phyloP scores from a whole-genome alignment of 2,888 invertebrate species.

The Miltochrista miniata region DNA sequence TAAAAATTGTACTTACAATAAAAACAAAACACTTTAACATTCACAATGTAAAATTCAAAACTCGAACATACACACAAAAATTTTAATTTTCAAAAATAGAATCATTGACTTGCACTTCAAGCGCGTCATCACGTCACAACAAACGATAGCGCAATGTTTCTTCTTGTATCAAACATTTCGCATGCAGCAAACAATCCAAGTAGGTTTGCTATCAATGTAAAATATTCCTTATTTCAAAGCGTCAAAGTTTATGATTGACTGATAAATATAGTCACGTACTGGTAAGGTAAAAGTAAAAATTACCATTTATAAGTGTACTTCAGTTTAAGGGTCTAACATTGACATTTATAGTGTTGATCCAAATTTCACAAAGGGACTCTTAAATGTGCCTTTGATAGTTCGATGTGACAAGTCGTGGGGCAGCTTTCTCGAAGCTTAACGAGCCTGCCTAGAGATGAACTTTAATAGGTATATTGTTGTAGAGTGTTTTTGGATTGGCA shows the following conservation, averaged over 20 bases:
- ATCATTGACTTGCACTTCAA: constrained; percentile 2
- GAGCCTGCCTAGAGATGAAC: not conserved
- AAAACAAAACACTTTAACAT: constrained; percentile 7
- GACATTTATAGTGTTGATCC: constrained; percentile 3
- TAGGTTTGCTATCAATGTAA: constrained; percentile 11
- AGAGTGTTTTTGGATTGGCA: no score
- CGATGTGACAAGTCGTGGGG: not conserved
- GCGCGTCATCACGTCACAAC: constrained; percentile 37
- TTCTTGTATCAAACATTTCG: constrained; percentile 29
- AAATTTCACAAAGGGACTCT: constrained; percentile 1
- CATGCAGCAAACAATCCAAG: constrained; percentile 12
- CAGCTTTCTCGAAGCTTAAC: constrained; percentile 3
- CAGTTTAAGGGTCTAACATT: constrained; percentile 16
- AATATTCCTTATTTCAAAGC: constrained; percentile 1
- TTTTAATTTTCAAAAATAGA: constrained; percentile 9
- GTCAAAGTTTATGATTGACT: not conserved
- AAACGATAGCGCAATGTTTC: constrained; percentile 39
- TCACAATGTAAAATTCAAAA: constrained; percentile 17
- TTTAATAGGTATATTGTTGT: not conserved
- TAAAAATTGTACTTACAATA: constrained; percentile 26
- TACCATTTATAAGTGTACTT: constrained; percentile 17
- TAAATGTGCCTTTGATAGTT: constrained; percentile 19
- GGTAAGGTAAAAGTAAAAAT: constrained; percentile 39
- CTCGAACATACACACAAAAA: constrained; percentile 19
- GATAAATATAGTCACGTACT: not conserved